These are phyloP conservation scores for Dissostichus mawsoni DNA, from an alignment of 2,113 vertebrate species.

Conservation along the genomic window DNA sequence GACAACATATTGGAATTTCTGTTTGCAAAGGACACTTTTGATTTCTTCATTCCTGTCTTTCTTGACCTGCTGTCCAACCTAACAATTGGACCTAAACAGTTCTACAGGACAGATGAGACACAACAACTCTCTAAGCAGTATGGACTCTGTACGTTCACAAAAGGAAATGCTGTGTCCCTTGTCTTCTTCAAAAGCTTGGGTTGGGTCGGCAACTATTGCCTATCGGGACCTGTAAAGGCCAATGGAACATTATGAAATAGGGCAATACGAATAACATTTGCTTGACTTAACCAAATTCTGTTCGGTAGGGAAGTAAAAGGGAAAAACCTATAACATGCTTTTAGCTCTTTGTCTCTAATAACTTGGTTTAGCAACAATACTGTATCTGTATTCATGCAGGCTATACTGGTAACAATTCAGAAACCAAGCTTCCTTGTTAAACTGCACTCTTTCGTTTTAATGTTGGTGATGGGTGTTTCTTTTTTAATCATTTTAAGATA, in stretches of 20 bases:
- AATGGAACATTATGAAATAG: background rate
- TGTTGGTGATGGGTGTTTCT: constrained; percentile 1
- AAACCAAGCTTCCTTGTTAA: constrained; percentile 21
- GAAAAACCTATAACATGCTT: background rate
- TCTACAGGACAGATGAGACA: background rate
- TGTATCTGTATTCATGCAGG: background rate
- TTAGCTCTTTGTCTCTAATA: background rate
- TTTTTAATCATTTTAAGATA: constrained; percentile 28
- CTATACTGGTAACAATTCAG: constrained; percentile 6
- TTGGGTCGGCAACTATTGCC: background rate
- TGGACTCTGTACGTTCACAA: background rate
- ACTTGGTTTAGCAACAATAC: background rate
- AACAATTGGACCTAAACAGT: background rate
- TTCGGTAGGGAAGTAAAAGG: background rate
- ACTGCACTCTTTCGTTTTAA: constrained; percentile 6
- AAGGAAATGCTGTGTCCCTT: background rate
- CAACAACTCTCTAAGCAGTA: background rate
- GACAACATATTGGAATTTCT: too few species aligned
- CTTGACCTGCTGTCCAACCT: background rate
- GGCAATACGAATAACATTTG: background rate
- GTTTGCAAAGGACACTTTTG: background rate
- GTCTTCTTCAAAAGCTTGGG: background rate
- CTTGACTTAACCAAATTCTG: background rate
- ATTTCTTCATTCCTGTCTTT: background rate
- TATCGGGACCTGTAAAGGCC: background rate